These are phyloP conservation scores for Nycticryphes semicollaris DNA, from an alignment of 2,113 vertebrate genomes.

Conservation along the genomic window DNA sequence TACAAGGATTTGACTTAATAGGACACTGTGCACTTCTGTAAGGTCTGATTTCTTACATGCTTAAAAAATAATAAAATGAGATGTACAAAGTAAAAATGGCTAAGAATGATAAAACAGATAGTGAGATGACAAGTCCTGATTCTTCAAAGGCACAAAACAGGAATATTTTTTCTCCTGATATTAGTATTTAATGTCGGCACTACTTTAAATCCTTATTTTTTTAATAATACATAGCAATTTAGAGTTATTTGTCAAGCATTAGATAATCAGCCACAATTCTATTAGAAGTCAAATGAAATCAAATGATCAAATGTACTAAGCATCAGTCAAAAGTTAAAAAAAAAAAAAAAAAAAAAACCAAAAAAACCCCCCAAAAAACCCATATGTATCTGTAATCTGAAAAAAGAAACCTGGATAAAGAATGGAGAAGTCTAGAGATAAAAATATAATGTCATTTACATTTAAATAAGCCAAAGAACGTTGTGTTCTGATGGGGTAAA, in stretches of 20 bases:
- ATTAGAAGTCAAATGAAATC: constrained; percentile 2
- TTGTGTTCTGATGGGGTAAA: neutral
- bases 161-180: neutral
- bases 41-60: neutral
- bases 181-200: neutral
- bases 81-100: neutral
- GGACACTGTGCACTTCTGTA: neutral
- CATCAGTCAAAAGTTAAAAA: neutral
- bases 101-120: neutral
- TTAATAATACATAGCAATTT: neutral
- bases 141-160: neutral
- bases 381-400: fast-evolving
- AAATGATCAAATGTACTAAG: neutral
- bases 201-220: constrained; percentile 1
- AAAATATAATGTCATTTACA: neutral
- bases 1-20: constrained; percentile 16
- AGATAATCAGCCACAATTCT: neutral
- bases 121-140: neutral
- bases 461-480: neutral
- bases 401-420: neutral
- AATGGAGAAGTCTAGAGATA: neutral
- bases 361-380: too few relatives aligned
- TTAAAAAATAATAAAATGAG: constrained; percentile 6
- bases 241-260: neutral
- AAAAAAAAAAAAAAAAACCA: neutral